Base-by-base conservation (phyloP, 1,140 invertebrate species). In the Agrilus planipennis region DNA sequence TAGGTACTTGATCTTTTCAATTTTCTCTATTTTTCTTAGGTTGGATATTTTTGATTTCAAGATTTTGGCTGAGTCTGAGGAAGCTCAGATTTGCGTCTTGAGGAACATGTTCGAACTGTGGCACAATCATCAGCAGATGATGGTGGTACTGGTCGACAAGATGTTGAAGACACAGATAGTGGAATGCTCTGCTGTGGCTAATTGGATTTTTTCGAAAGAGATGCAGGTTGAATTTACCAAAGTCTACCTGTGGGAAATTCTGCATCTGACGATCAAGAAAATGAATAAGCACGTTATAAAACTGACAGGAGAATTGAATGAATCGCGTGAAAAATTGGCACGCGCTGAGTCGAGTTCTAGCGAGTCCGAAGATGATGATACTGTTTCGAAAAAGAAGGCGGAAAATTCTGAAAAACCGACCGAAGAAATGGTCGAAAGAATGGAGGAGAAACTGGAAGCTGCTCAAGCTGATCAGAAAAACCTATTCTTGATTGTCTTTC, bases 131-230 rank as follows among this genome's bases (percentile, higher is more conserved):
- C 85, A 90, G 53, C 94, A 96, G 72, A 95, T 98, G 89, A 82
- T 99, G 73, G 80, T 84, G 23, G 89, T 98, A 0, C 68, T 99
- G 0, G 84, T 94, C 3, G 93, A 99, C 63, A 97, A 99, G 68
- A 79, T 99, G 68, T 69, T 99, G 3, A 96, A 98, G 67, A 95
- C 91, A 23, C 88, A 96, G 61, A 88, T 99, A 30, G 82, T 99
- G 11, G 90, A 97, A 57, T 95, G 91, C 58, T 88, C 89, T 42
- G 84, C 92, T 7, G 91, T 99, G 9, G 92, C 92, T 18, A 96
- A 93, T 52, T 99, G 94, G 95, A 82, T 99, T 39, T 99, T 99
- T 68, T 94, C 90, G 3, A 88, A 89, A 67, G 90, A 96, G 60
- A 97, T 98, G 90, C 75, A 74, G 16, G 63, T 73, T 6, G 89